Base-by-base conservation (phyloP, 2,888 invertebrate species). In the Philopedon plagiatum region DNA sequence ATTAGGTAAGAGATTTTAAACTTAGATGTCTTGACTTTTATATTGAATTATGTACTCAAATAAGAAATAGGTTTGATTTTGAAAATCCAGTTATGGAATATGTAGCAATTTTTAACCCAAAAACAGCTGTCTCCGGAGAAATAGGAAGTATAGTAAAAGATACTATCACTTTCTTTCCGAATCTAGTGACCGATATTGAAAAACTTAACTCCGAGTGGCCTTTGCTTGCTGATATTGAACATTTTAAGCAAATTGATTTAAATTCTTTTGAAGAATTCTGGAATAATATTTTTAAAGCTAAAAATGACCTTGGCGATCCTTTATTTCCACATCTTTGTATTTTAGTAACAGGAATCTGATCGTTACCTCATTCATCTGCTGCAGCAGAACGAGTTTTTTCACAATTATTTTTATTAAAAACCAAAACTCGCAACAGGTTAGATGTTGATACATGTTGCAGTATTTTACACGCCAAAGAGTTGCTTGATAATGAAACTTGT, bases 61-160 rank as follows among this genome's bases (percentile, higher is more conserved):
- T 46, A 9, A 56, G 26, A 56, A 26, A 26, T 5, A 56, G 56
- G 13, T 56, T 23, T 56, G n/a, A 56, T 23, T 29, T 56, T 8
- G 2, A 5, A 18, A 18, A 56, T 29, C 56, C 56, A 9, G 23
- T 56, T 8, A 3, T 26, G 8, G 2, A 11, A 29, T 57, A 34
- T 34, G 2, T 51, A 7, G 19, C 2, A 3, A 51, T 8, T 11
- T 3, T 21, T 15, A 11, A 15, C 13, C 15, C 51, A 51, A 51
- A 51, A 15, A 8, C 15, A 11, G 34, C 34, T 2, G 5, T 34
- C 2, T 9, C 8, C 4, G 15, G 13, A 2, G 39, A 39, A 2
- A 13, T 39, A 39, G 2, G 1, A 13, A 39, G 15, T 39, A 39
- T 39, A 5, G 34, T 7, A 4, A 1, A 13, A 39, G 2, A 4